Base-by-base conservation (phyloP, 92 coral and sea anemone species). In the Pocillopora meandrina region DNA sequence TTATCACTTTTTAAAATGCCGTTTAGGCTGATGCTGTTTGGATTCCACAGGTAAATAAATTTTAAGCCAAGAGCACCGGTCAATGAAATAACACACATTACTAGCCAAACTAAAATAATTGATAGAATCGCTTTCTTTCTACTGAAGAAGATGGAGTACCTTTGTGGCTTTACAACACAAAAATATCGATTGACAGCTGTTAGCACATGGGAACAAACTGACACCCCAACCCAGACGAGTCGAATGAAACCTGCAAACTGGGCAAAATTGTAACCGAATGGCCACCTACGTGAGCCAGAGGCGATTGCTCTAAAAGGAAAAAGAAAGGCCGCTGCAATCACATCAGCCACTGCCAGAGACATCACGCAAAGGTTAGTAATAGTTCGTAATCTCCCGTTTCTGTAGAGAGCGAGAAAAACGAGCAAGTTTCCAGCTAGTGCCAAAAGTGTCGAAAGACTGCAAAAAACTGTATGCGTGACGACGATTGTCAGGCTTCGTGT, bases 321-420 rank as follows among this genome's bases (percentile, higher is more conserved):
- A 6, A 35, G 8, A 4, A 12, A 16, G 9, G 20, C 35, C 34
- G 56, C 57, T 20, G 42, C n/a, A 10, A n/a, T 35, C 42, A 71
- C 18, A n/a, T 71, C 75, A 71, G 57, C 47, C 20, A 70, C 56
- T 70, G 56, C 75, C 16, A 70, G 75, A 70, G 75, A 33, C 75
- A 70, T 2, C 56, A 33, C 75, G 52, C 33, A 70, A 19, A 33
- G 16, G 14, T 70, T 70, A 18, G 56, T 70, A 18, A 70, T 33
- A 5, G 56, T 33, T 2, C 75, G 56, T 70, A 31, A 70, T 33
- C 52, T 70, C 20, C 52, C 15, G 52, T 70, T 70, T 70, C 75
- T 47, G 75, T 70, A 33, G 52, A 33, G 21, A 12, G 75, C 75
- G 49, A 70, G 56, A 42, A 47, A 70, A 70, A 70, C 56, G 75